Evolutionary conservation across 1,140 invertebrate species (phyloP).

Genomic region (Chelonus insularis): DNA sequence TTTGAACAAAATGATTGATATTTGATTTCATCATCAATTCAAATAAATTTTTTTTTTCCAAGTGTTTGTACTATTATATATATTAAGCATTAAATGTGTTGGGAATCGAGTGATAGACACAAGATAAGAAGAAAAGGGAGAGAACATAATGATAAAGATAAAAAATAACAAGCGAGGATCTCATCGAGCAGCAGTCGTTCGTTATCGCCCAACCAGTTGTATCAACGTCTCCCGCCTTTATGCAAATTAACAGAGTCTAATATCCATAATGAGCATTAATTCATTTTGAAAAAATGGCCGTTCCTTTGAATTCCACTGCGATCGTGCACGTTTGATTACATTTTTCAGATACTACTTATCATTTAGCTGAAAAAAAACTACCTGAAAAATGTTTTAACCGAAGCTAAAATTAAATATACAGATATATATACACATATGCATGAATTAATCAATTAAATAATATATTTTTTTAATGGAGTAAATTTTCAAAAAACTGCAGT

Average conservation of each 20-base stretch:
- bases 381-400: too few relatives aligned
- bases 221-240: constrained; percentile 45
- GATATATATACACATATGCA: too few relatives aligned
- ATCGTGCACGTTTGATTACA: too few relatives aligned
- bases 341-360: too few relatives aligned
- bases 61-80: not conserved
- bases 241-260: constrained; percentile 45
- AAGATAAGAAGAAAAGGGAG: constrained; percentile 15
- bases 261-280: constrained; percentile 54
- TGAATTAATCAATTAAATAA: too few relatives aligned
- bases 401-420: too few relatives aligned
- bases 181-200: constrained; percentile 29
- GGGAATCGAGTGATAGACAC: not conserved
- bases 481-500: too few relatives aligned
- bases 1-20: too few relatives aligned
- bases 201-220: constrained; percentile 41
- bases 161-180: constrained; percentile 33
- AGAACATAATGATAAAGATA: constrained; percentile 25
- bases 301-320: constrained; percentile 9
- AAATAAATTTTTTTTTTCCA: too few relatives aligned
- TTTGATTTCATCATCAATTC: too few relatives aligned
- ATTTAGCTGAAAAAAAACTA: too few relatives aligned
- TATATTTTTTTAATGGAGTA: too few relatives aligned
- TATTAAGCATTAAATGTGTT: not conserved
- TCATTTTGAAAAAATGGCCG: constrained; percentile 41